phyloP scores from a whole-genome alignment of 2,888 invertebrate species.

The Lithophane semibrunnea region DNA sequence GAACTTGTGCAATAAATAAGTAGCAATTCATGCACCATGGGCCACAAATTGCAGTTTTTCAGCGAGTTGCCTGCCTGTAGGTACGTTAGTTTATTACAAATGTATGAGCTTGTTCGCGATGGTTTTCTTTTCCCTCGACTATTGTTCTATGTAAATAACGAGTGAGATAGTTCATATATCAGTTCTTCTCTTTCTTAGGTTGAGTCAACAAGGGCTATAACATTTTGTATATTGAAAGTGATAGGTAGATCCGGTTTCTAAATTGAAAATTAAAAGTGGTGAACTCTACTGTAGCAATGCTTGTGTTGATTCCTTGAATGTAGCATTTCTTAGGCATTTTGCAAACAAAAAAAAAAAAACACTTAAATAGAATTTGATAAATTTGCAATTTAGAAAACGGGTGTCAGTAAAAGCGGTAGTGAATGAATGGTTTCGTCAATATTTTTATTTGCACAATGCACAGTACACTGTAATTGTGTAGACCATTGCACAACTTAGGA shows the following conservation, averaged over 20 bases:
- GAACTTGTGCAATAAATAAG: slow-evolving; percentile 33
- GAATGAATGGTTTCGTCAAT: no score
- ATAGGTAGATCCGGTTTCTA: not conserved
- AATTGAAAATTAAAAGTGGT: not conserved
- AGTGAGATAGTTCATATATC: not conserved
- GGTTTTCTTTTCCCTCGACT: slow-evolving; percentile 12
- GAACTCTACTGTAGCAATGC: not conserved
- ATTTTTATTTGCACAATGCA: not conserved
- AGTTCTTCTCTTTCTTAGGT: not conserved
- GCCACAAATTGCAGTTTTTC: slow-evolving; percentile 48
- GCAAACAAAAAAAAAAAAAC: no score
- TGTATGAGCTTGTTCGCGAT: slow-evolving; percentile 26
- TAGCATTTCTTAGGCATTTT: not conserved
- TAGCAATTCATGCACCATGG: slow-evolving; percentile 27
- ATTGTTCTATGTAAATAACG: slow-evolving; percentile 1
- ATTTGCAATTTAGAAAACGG: no score
- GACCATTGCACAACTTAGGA: no score
- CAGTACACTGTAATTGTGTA: no score
- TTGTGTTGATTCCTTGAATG: not conserved
- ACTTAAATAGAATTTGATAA: no score
- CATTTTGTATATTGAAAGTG: not conserved
- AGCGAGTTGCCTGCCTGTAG: not conserved
- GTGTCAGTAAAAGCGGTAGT: not conserved
- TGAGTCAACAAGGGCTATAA: not conserved
- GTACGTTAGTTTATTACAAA: slow-evolving; percentile 43